Evolutionary conservation across 2,113 vertebrate genomes (phyloP).

Genomic region (Rallus limicola): DNA sequence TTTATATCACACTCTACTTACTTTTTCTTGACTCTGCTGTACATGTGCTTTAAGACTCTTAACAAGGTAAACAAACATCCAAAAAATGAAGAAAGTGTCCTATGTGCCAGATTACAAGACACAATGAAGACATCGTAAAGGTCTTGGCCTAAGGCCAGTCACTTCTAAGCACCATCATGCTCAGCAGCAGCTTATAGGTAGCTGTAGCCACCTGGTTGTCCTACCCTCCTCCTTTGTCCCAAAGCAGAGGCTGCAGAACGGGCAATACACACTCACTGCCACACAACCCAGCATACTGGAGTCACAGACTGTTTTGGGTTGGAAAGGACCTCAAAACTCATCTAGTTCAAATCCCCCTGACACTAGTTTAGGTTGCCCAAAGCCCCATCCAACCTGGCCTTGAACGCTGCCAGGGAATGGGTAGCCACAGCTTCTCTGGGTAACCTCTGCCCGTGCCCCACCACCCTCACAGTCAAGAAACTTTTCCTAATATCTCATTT

Average conservation of each 20-base stretch:
- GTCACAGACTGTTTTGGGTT: too few species aligned
- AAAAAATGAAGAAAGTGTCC: background rate
- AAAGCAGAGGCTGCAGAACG: background rate
- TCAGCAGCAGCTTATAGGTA: background rate
- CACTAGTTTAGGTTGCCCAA: too few species aligned
- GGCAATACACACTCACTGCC: rapidly evolving
- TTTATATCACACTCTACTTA: background rate
- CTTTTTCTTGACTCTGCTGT: background rate
- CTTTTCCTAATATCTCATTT: too few species aligned
- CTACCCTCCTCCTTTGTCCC: too few species aligned
- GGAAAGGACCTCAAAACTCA: too few species aligned
- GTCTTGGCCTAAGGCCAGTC: too few species aligned
- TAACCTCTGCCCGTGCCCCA: too few species aligned
- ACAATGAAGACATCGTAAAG: background rate
- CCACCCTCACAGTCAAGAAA: too few species aligned
- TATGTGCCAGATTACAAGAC: background rate
- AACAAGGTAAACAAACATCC: background rate
- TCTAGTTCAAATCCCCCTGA: too few species aligned
- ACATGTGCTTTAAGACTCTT: background rate
- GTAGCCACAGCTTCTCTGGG: too few species aligned
- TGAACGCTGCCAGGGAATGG: too few species aligned
- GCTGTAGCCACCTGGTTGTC: background rate
- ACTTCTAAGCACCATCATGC: background rate
- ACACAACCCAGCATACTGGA: background rate
- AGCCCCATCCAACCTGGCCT: too few species aligned